Conservation (phyloP, 2,888 invertebrate genomes). For the Dryocosmus kuriphilus region DNA sequence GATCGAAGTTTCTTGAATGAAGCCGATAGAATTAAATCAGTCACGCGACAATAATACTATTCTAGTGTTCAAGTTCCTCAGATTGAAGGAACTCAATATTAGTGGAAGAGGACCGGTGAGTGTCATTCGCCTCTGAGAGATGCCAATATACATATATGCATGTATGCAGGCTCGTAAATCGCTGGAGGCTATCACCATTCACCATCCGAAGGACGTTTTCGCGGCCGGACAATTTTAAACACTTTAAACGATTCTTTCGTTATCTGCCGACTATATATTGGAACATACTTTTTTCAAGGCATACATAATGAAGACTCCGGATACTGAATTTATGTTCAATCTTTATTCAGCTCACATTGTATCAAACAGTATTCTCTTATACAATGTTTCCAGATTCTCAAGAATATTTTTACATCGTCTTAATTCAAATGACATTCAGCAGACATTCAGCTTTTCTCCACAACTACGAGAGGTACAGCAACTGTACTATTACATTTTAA, state of each 20-base stretch:
- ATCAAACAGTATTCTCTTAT: background rate
- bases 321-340: background rate
- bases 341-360: background rate
- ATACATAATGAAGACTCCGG: background rate
- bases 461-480: no score
- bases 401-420: no score
- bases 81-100: background rate
- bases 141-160: background rate
- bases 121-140: constrained; percentile 5
- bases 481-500: no score
- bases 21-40: constrained; percentile 3
- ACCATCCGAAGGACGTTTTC: background rate
- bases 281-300: background rate
- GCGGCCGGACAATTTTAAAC: background rate
- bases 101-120: background rate
- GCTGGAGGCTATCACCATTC: background rate
- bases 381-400: background rate
- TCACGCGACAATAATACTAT: constrained; percentile 18
- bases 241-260: background rate
- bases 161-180: constrained; percentile 12
- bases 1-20: background rate
- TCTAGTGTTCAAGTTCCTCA: background rate
- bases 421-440: no score
- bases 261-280: background rate
- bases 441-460: no score